Base-by-base conservation (phyloP, 2,113 vertebrate species). In the Chascanopsetta lugubris region DNA sequence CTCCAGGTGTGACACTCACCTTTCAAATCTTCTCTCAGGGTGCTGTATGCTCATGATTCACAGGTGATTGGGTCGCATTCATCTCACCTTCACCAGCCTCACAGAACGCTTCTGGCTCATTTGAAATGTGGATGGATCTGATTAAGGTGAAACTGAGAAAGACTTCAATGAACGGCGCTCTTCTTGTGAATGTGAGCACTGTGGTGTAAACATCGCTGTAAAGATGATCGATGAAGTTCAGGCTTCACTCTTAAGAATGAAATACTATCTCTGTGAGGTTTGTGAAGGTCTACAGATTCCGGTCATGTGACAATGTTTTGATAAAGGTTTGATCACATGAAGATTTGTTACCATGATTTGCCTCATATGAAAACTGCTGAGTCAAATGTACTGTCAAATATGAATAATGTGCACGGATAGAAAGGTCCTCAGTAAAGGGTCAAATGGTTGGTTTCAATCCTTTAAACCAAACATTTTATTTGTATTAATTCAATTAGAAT, bases 141-240 rank as follows among this genome's bases (percentile, higher is more conserved):
- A 49, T 45, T 18, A 30, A n/a, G n/a, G n/a, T n/a, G n/a, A n/a
- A n/a, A 27, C 40, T 34, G 45, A 77, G n/a, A 18, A 5, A 18
- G 29, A 25, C 66, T 46, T 30, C 11, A 48, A 18, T 51, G 57
- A 69, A 24, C 59, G 20, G n/a, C 26, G 43, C 57, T 76, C 50
- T 38, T 59, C 24, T 32, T 27, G 8, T 57, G 30, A 72, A 73
- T 60, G 25, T 75, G 47, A 61, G 66, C 47, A 51, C n/a, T 45
- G 29, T 36, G 9, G 27, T 49, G 56, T 66, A 66, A 47, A 46
- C 72, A 45, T 61, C 22, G 55, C 68, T 62, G 34, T 40, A 57
- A 63, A 57, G 38, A 22, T 4, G 26, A 42, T 47, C 18, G 15
- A 22, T 24, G 24, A 36, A n/a, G 24, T 53, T 30, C 13, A 57